These are phyloP conservation scores for Danio aesculapii DNA, from an alignment of 2,797 vertebrate species.

Conservation along the genomic window DNA sequence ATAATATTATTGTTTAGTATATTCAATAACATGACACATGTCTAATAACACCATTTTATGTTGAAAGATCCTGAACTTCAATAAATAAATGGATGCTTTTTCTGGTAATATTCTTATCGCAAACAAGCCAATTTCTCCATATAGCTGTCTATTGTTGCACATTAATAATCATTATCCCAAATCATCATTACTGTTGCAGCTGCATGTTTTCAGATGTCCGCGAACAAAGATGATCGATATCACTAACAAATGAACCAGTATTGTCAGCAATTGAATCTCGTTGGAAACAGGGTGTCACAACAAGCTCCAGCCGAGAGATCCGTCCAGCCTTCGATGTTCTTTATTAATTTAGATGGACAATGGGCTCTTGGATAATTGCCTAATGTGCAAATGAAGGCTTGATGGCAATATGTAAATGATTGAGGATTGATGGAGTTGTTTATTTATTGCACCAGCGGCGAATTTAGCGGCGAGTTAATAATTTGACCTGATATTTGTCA, in stretches of 20 bases:
- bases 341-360: conserved; percentile 57
- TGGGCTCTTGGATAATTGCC: conserved; percentile 61
- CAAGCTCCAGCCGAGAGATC: conserved; percentile 54
- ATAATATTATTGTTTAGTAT: too few relatives aligned
- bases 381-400: conserved; percentile 60
- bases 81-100: not conserved
- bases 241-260: conserved; percentile 64
- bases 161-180: conserved; percentile 60
- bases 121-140: conserved; percentile 13
- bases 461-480: conserved; percentile 13
- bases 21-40: not conserved
- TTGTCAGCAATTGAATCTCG: conserved; percentile 67
- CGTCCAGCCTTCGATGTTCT: conserved; percentile 53
- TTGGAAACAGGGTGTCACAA: conserved; percentile 54
- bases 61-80: not conserved
- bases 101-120: conserved; percentile 19
- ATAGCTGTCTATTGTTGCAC: conserved; percentile 55
- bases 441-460: conserved; percentile 35
- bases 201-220: conserved; percentile 71
- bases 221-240: conserved; percentile 67
- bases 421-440: conserved; percentile 55
- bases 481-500: conserved; percentile 46
- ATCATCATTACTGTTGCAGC: conserved; percentile 59
- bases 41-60: not conserved
- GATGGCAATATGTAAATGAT: conserved; percentile 43